Evolutionary conservation across 2,888 invertebrate species (phyloP).

Genomic region (Epistrophe grossulariae): DNA sequence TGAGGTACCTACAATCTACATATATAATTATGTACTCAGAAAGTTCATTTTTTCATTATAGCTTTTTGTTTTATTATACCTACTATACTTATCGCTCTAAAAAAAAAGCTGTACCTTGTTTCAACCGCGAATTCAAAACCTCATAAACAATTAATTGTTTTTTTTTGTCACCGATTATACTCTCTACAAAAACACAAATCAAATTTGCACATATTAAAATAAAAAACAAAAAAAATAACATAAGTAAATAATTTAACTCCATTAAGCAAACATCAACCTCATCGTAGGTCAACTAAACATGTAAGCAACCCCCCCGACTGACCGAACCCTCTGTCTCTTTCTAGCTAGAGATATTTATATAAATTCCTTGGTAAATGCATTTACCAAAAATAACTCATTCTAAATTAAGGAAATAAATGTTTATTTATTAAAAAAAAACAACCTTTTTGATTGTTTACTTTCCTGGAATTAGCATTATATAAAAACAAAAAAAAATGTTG

Average conservation of each 20-base stretch:
- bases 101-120: constrained; percentile 14
- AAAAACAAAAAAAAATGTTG: not conserved
- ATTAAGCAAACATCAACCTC: constrained; percentile 60
- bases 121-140: not conserved
- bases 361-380: constrained; percentile 22
- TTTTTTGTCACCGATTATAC: not conserved
- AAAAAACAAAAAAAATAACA: constrained; percentile 19
- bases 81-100: constrained; percentile 17
- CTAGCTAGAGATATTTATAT: not conserved
- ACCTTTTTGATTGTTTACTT: not conserved
- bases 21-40: constrained; percentile 30
- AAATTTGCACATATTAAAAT: constrained; percentile 13
- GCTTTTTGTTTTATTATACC: constrained; percentile 11
- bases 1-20: too few species aligned
- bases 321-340: not conserved
- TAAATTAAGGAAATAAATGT: constrained; percentile 29
- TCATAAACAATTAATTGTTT: constrained; percentile 17
- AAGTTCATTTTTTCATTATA: constrained; percentile 10
- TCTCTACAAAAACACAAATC: not conserved
- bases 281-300: constrained; percentile 59
- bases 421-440: not conserved
- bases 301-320: not conserved
- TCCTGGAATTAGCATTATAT: constrained; percentile 23
- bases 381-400: constrained; percentile 2
- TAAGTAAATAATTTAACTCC: constrained; percentile 30